A percentile compares a stretch with the other conserved stretches of the same genome.
phyloP scores from a whole-genome alignment of 2,888 invertebrate genomes.

The Xylocampa areola region DNA sequence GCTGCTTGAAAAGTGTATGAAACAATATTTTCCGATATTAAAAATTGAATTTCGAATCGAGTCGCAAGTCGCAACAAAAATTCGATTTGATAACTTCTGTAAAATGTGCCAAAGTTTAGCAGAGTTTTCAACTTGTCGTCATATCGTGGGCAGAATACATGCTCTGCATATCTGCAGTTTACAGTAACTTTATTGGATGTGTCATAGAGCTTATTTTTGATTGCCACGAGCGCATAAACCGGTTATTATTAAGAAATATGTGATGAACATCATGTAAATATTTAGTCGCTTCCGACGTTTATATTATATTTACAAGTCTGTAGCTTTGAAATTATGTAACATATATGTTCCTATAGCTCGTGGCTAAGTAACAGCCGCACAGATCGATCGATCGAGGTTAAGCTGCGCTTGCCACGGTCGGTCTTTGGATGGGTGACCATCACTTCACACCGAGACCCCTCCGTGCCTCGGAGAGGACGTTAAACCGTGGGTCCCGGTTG shows the following conservation, averaged over 20 bases:
- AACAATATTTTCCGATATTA: constrained; percentile 68
- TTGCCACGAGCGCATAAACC: constrained; percentile 14
- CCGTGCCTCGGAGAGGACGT: no score
- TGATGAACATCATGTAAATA: constrained; percentile 60
- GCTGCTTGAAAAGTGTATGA: constrained; percentile 43
- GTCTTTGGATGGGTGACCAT: no score
- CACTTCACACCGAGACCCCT: no score
- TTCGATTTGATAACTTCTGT: constrained; percentile 72
- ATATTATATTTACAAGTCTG: constrained; percentile 31
- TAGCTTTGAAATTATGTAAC: constrained; percentile 42
- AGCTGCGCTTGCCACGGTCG: no score
- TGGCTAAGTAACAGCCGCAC: no score
- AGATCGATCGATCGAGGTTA: no score
- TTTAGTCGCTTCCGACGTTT: constrained; percentile 47
- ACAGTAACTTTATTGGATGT: constrained; percentile 39
- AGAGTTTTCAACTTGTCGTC: constrained; percentile 65
- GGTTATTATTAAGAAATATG: constrained; percentile 48
- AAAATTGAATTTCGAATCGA: constrained; percentile 67
- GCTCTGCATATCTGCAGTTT: constrained; percentile 5
- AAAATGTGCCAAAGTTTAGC: constrained; percentile 69
- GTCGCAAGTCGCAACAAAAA: constrained; percentile 69
- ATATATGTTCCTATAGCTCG: no score
- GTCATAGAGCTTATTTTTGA: constrained; percentile 37
- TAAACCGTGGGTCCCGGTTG: no score
- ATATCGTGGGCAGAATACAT: constrained; percentile 65